phyloP scores from a whole-genome alignment of 2,113 vertebrate genomes.

The Campylomormyrus tamandua region DNA sequence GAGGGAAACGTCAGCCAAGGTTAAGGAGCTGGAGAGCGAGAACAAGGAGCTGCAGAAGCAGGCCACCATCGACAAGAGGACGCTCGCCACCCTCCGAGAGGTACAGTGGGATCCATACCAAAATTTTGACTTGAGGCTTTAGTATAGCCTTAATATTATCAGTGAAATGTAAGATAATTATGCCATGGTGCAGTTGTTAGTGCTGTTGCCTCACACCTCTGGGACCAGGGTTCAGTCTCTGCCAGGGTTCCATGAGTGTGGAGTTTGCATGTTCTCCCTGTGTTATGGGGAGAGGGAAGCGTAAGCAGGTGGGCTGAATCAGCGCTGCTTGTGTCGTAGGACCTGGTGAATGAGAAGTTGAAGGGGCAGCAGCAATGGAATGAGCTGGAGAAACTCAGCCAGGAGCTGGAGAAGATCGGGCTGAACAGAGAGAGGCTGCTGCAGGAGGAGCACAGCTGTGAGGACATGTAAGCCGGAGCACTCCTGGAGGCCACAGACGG shows the following conservation, averaged over 20 bases:
- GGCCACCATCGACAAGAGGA: constrained; percentile 78
- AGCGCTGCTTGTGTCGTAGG: constrained; percentile 52
- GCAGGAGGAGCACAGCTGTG: constrained; percentile 66
- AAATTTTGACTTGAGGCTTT: too few relatives aligned
- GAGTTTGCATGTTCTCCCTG: neutral
- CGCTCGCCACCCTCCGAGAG: constrained; percentile 79
- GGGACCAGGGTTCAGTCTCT: neutral
- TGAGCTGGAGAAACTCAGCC: constrained; percentile 77
- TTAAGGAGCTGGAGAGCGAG: constrained; percentile 80
- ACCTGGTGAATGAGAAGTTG: constrained; percentile 87
- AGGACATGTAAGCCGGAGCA: constrained; percentile 65
- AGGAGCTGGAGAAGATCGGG: constrained; percentile 89
- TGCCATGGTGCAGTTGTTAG: neutral
- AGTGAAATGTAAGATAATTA: neutral
- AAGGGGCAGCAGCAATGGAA: constrained; percentile 78
- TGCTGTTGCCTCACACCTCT: neutral
- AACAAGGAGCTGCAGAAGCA: constrained; percentile 84
- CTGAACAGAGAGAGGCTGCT: constrained; percentile 78
- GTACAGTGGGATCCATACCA: constrained; percentile 30
- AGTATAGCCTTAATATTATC: neutral
- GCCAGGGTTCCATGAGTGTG: neutral
- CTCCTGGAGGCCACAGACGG: neutral
- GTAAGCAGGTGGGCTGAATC: neutral
- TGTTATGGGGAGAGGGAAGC: neutral
- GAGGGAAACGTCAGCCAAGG: constrained; percentile 67